Evolutionary conservation across 2,888 invertebrate species (phyloP), one percentile per base, ranked within the genome.

Genomic region (Cyrtodaria siliqua): DNA sequence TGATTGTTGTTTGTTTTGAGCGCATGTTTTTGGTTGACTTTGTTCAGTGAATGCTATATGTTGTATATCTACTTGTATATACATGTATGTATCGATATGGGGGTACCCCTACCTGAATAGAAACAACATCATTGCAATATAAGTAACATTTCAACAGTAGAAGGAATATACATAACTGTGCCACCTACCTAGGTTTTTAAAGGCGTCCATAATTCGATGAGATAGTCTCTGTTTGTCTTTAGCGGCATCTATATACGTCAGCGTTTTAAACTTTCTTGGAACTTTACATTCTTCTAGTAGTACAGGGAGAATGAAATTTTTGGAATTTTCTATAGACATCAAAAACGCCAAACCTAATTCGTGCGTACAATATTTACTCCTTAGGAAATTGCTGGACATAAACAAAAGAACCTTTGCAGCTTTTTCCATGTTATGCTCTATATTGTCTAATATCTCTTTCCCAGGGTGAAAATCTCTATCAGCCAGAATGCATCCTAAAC

Each of bases 211-310:
- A 6, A 72, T 60, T 20, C 59, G 66, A 0, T 23, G 27, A 6
- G 72, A 49, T 0, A 66, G 24, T 23, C 60, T 60, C 6, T 24
- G 9, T 14, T 27, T 53, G 8, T 33, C 24, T 16, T 42, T 38
- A 1, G 67, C 61, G 18, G 67, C 62, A 67, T 73, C 73, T 26
- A 66, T 61, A 24, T 73, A 73, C 6, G 73, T 73, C 47, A 73
- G 26, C 14, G 73, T 73, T 18, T 33, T 55, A 12, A 73, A 26
- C 9, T 60, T 67, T 8, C 44, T 44, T 9, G 73, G 73, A 6
- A 73, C 26, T 55, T 67, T 50, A 55, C 73, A 73, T 29, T 67
- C 67, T 49, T 73, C 61, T 18, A 73, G 42, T 38, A 67, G 3
- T 20, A 73, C 67, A 0, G 73, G 73, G 3, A 73, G 55, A n/a